Percentiles rank a stretch among this genome's conserved stretches.
These are phyloP conservation scores for Drosophila barbarae DNA, from an alignment of 2,888 invertebrate genomes.

Conservation along the genomic window DNA sequence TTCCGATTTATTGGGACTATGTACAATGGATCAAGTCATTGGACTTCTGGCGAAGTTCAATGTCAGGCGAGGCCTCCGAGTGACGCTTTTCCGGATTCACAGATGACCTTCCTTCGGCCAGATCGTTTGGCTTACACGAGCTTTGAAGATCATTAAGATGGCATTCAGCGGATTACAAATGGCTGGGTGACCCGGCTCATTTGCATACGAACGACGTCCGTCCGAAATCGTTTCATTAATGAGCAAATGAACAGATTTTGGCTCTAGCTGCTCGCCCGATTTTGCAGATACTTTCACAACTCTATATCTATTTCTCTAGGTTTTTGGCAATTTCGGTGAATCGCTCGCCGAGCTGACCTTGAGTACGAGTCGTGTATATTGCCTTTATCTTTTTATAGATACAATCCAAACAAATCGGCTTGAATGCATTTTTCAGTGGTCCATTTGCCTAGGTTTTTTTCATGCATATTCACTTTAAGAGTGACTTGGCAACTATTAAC, in stretches of 20 bases:
- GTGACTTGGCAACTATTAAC: conserved; percentile 57
- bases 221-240: conserved; percentile 52
- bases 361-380: conserved; percentile 47
- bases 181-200: conserved; percentile 37
- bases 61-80: conserved; percentile 43
- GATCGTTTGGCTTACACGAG: conserved; percentile 34
- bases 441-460: conserved; percentile 57
- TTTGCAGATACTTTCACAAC: conserved; percentile 64
- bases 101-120: neutral
- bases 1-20: conserved; percentile 4
- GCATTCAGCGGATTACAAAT: conserved; percentile 27
- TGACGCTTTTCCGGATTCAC: conserved; percentile 23
- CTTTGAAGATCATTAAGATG: conserved; percentile 32
- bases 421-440: conserved; percentile 56
- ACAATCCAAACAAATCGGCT: conserved; percentile 53
- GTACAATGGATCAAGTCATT: conserved; percentile 27
- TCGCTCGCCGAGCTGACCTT: conserved; percentile 50
- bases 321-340: conserved; percentile 37
- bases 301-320: conserved; percentile 39
- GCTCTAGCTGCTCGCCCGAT: conserved; percentile 44
- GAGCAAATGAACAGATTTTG: conserved; percentile 29
- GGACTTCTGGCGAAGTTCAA: conserved; percentile 59
- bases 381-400: conserved; percentile 37
- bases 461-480: conserved; percentile 62
- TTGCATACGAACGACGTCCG: conserved; percentile 58